Evolutionary conservation across 1,140 invertebrate genomes (phyloP).

Genomic region (Cydia fagiglandana): DNA sequence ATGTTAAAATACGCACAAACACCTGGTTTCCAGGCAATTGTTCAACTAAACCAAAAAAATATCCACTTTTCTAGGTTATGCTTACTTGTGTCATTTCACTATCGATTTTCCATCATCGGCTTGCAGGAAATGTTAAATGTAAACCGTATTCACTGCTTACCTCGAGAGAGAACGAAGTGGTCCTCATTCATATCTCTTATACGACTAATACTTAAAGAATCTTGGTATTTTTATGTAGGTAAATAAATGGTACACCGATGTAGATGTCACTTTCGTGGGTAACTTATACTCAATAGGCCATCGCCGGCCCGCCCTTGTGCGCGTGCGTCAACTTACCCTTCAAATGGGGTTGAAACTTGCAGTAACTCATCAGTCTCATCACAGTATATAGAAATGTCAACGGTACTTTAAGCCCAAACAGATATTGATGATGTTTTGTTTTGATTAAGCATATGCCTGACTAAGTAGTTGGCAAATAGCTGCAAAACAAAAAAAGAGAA

Average conservation of each 20-base stretch:
- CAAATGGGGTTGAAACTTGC: conserved; percentile 18
- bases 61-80: conserved; percentile 55
- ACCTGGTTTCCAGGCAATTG: not conserved
- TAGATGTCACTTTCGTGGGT: not conserved
- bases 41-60: conserved; percentile 1
- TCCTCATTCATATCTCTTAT: conserved; percentile 84
- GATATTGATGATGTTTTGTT: not conserved
- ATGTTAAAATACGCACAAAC: not conserved
- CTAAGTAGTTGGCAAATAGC: too few species aligned
- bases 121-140: conserved; percentile 35
- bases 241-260: conserved; percentile 4
- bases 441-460: not conserved
- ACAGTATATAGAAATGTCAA: not conserved
- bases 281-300: conserved; percentile 19
- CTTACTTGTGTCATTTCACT: conserved; percentile 62
- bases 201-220: conserved; percentile 62
- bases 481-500: too few species aligned
- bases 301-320: not conserved
- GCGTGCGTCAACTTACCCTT: conserved; percentile 26
- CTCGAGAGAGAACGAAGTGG: conserved; percentile 87
- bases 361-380: conserved; percentile 1
- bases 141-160: conserved; percentile 73
- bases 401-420: not conserved
- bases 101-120: conserved; percentile 64
- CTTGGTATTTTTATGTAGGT: conserved; percentile 44